These are phyloP conservation scores for Pseudorectes ferrugineus DNA, from an alignment of 2,113 vertebrate genomes.

Conservation along the genomic window DNA sequence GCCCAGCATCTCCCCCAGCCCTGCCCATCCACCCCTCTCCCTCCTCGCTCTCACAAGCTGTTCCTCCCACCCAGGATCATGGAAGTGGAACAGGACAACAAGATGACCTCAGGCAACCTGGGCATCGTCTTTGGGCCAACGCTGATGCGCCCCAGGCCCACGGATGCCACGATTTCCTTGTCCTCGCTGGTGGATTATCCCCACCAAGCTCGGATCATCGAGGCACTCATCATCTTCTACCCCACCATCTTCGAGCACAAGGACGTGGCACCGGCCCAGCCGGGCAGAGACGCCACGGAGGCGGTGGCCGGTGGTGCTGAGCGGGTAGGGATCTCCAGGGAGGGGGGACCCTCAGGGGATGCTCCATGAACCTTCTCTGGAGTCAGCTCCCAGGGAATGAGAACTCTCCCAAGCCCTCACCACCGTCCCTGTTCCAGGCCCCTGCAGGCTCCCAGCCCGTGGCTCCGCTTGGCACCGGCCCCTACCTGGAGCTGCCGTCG, in stretches of 20 bases:
- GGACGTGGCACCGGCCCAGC: not conserved
- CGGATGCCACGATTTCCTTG: constrained; percentile 88
- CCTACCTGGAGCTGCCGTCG: not conserved
- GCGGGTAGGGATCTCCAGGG: not conserved
- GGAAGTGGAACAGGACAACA: constrained; percentile 91
- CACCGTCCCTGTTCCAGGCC: not conserved
- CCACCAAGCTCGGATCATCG: constrained; percentile 90
- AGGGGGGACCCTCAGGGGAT: rapidly evolving
- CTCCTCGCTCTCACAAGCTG: not conserved
- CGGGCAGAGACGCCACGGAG: not conserved
- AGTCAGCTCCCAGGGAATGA: rapidly evolving
- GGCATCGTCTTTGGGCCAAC: constrained; percentile 96
- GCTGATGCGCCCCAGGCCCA: constrained; percentile 91
- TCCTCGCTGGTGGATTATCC: constrained; percentile 97
- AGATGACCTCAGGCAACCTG: constrained; percentile 93
- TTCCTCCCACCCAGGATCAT: constrained; percentile 79
- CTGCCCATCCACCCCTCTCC: not conserved
- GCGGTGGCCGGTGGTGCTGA: not conserved
- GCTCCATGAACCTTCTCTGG: not conserved
- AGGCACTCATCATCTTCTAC: constrained; percentile 90
- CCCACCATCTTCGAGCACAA: constrained; percentile 74
- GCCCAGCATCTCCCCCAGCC: not conserved
- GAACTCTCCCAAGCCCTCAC: not conserved
- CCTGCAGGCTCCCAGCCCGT: rapidly evolving
- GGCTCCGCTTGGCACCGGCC: not conserved